Base-by-base conservation (phyloP, 2,888 invertebrate genomes). In the Thymelicus acteon region DNA sequence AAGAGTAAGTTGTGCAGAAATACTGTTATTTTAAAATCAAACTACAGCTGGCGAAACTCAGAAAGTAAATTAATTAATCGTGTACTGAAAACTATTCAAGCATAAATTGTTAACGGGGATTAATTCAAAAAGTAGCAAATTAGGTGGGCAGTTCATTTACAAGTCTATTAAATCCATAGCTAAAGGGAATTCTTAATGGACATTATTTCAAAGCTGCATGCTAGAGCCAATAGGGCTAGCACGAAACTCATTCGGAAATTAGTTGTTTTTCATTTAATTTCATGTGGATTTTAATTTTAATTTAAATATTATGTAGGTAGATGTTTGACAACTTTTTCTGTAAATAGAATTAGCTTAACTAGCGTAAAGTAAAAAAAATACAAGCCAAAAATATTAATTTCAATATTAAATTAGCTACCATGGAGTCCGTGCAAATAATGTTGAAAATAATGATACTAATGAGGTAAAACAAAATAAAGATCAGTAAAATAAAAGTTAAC, bases 121-220 rank as follows among this genome's bases (percentile, higher is more conserved):
- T 61, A 62, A 69, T 57, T 69, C 12, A 39, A 62, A 62, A 69
- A 19, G 68, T 62, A 62, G 62, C 58, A 63, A 69, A 69, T 69
- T 69, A 58, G 69, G 63, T 69, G 63, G 63, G 63, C 63, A 60
- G 70, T 71, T 71, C 58, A 60, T 65, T 71, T 71, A 71, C 64
- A 64, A 71, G 60, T 71, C 70, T 71, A 71, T 64, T 70, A 70
- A 63, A 60, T 69, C 64, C 47, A 70, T 64, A 52, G 70, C 60
- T 75, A 82, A 78, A 80, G 76, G 78, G 78, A 82, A 81, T 81
- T 81, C 82, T 81, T 83, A 86, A 87, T 86, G 80, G 77, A 80
- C 78, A 84, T 82, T 88, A 84, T 85, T 85, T 84, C 80, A 78
- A 75, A 79, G 73, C 75, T 75, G 74, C 77, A 72, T 80, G 72